Percentiles rank a stretch among this genome's conserved stretches.
phyloP scores from a whole-genome alignment of 1,140 invertebrate species.

The Leucophenga varia region DNA sequence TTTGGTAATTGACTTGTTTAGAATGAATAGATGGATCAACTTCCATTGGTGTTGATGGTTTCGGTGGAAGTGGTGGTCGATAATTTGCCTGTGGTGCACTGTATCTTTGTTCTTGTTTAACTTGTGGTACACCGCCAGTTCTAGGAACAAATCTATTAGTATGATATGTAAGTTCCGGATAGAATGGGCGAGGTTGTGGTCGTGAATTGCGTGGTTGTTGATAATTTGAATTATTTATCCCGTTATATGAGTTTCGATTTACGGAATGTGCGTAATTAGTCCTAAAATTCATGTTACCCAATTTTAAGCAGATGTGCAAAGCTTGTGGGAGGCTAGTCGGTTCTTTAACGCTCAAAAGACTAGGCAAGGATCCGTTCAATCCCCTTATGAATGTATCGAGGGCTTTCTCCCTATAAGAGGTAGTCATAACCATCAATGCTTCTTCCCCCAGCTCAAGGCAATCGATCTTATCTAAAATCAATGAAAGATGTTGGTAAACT shows the following conservation, averaged over 20 bases:
- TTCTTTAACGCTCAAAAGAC: constrained; percentile 1
- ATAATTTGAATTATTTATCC: background rate
- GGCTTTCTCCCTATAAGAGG: constrained; percentile 7
- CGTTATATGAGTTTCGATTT: background rate
- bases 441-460: background rate
- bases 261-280: background rate
- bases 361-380: background rate
- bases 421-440: background rate
- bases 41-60: background rate
- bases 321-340: constrained; percentile 1
- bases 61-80: background rate
- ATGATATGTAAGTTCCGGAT: background rate
- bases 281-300: constrained; percentile 3
- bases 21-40: background rate
- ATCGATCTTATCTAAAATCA: constrained; percentile 1
- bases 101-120: too few species aligned
- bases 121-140: too few species aligned
- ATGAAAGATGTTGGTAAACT: background rate
- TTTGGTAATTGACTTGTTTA: background rate
- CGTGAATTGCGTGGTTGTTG: too few species aligned
- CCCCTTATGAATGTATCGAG: constrained; percentile 8
- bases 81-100: too few species aligned
- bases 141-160: too few species aligned
- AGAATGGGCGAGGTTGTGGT: too few species aligned
- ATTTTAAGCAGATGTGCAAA: constrained; percentile 8